A percentile compares a stretch with the other conserved stretches of the same genome.
phyloP scores from a whole-genome alignment of 2,113 vertebrate genomes.

The Lophura nycthemera region DNA sequence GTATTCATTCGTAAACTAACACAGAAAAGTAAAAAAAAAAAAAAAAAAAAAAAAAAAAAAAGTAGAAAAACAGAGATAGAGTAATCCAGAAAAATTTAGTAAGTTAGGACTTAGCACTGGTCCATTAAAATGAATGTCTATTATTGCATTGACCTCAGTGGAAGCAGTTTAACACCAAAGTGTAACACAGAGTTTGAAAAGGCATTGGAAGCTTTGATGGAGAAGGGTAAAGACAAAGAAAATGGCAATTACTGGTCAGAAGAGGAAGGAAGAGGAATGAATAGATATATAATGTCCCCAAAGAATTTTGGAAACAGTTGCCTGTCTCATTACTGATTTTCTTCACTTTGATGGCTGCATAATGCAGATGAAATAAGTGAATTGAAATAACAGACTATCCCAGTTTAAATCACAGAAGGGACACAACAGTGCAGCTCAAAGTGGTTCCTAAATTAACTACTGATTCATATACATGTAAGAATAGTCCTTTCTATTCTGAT shows the following conservation, averaged over 20 bases:
- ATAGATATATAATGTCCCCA: neutral
- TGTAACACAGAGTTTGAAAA: neutral
- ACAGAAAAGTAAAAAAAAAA: neutral
- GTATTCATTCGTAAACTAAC: neutral
- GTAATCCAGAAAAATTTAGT: neutral
- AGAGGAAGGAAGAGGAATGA: neutral
- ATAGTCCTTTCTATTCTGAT: neutral
- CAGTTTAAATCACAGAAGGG: neutral
- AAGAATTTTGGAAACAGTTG: conserved; percentile 1
- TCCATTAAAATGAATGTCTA: neutral
- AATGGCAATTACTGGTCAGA: neutral
- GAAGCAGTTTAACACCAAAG: neutral
- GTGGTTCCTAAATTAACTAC: neutral
- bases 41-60: neutral
- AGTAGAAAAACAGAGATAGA: neutral
- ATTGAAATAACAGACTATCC: neutral
- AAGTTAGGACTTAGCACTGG: neutral
- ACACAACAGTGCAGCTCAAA: neutral
- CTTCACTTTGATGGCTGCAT: neutral
- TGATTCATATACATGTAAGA: neutral
- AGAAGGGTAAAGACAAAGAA: neutral
- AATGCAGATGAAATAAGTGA: neutral
- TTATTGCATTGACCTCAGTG: neutral
- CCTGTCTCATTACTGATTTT: neutral
- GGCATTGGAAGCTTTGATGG: neutral